These are phyloP conservation scores for Hybognathus amarus DNA, from an alignment of 2,797 vertebrate species.

Conservation along the genomic window DNA sequence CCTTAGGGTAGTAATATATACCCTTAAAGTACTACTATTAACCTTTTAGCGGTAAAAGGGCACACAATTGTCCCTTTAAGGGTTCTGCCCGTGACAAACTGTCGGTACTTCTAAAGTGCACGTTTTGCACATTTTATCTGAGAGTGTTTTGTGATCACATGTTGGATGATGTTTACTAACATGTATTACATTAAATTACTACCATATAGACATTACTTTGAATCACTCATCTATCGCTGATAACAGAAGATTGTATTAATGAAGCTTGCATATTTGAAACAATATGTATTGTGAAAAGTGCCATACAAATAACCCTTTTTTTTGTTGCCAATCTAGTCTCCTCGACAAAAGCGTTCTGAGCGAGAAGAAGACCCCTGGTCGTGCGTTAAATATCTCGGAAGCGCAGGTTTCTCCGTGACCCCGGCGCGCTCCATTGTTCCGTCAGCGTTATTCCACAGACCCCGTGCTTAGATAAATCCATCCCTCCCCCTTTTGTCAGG, in stretches of 20 bases:
- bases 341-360: conserved; percentile 10
- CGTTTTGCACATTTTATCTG: not conserved
- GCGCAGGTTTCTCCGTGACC: conserved; percentile 9
- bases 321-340: not conserved
- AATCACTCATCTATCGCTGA: not conserved
- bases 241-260: not conserved
- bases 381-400: conserved; percentile 2
- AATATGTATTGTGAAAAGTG: not conserved
- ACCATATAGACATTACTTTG: not conserved
- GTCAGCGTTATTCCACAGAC: conserved; percentile 16
- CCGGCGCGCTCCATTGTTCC: conserved; percentile 51
- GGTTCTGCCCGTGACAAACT: not conserved
- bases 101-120: not conserved
- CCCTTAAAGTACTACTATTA: not conserved
- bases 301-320: not conserved
- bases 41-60: not conserved
- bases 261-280: not conserved
- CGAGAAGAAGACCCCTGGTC: not conserved
- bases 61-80: not conserved
- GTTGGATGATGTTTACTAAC: not conserved
- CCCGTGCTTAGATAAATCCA: conserved; percentile 55
- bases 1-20: not conserved
- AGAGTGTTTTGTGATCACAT: not conserved
- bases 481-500: conserved; percentile 58
- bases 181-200: not conserved